Conservation (phyloP, 2,888 invertebrate species). For the Dromius quadrimaculatus region DNA sequence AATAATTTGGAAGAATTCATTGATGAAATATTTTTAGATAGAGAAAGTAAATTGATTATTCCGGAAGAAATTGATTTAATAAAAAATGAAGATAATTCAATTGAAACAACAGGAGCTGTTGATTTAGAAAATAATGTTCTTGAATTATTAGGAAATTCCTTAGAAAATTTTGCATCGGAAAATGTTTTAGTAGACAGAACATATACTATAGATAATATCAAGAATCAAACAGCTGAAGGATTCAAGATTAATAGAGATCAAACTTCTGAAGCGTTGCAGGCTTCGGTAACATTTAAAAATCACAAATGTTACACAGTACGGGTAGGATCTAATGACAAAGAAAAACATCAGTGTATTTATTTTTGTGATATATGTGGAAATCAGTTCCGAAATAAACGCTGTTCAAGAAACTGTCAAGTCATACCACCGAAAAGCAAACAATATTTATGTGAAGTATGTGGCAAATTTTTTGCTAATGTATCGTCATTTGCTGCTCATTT, state of each 20-base stretch:
- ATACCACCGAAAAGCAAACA: slow-evolving; percentile 40
- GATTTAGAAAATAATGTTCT: neutral
- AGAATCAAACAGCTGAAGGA: slow-evolving; percentile 4
- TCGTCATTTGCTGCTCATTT: slow-evolving; percentile 42
- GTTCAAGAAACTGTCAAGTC: slow-evolving; percentile 63
- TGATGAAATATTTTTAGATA: slow-evolving; percentile 19
- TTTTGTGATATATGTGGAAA: slow-evolving; percentile 62
- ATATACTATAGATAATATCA: slow-evolving; percentile 9
- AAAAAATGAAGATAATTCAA: neutral
- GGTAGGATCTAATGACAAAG: slow-evolving; percentile 29
- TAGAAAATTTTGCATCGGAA: slow-evolving; percentile 9
- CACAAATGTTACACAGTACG: slow-evolving; percentile 46
- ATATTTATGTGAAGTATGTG: slow-evolving; percentile 62
- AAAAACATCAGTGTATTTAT: slow-evolving; percentile 53
- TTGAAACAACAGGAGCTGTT: no score
- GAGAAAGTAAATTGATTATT: no score
- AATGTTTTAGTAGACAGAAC: slow-evolving; percentile 20
- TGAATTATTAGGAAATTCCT: neutral
- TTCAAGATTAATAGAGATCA: neutral
- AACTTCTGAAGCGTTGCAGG: neutral
- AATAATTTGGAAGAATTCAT: slow-evolving; percentile 3
- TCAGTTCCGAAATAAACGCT: slow-evolving; percentile 41
- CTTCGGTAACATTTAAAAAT: slow-evolving; percentile 3
- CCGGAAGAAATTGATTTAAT: neutral
- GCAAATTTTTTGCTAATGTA: slow-evolving; percentile 59